Conservation (phyloP, 2,797 vertebrate species). For the Typhlichthys eigenmanni region DNA sequence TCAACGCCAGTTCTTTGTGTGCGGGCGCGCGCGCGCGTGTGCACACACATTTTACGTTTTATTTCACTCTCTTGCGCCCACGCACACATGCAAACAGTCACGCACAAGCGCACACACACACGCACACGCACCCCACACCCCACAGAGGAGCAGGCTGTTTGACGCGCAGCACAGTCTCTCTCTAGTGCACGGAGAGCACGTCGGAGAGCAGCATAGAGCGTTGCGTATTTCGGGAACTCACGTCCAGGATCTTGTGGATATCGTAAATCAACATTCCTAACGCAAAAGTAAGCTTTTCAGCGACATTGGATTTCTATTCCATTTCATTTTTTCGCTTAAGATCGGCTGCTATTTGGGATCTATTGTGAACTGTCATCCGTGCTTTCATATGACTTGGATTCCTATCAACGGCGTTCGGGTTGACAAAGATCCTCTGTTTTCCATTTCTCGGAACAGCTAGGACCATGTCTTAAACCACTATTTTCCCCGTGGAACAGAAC, state of each 20-base stretch:
- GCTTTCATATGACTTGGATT: slow-evolving; percentile 68
- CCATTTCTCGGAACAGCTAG: slow-evolving; percentile 21
- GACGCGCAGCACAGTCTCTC: slow-evolving; percentile 68
- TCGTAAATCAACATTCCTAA: slow-evolving; percentile 20
- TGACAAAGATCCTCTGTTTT: slow-evolving; percentile 63
- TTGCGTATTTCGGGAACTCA: slow-evolving; percentile 70
- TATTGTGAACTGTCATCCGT: slow-evolving; percentile 79
- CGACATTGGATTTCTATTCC: slow-evolving; percentile 68
- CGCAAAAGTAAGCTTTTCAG: slow-evolving; percentile 16
- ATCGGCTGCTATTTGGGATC: slow-evolving; percentile 67
- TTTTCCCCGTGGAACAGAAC: slow-evolving; percentile 41
- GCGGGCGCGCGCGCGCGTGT: slow-evolving; percentile 6
- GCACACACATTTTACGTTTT: neutral
- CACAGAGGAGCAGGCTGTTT: slow-evolving; percentile 33
- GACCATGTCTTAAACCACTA: slow-evolving; percentile 33
- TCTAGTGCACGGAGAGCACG: slow-evolving; percentile 75
- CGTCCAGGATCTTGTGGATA: slow-evolving; percentile 71
- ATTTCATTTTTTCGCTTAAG: slow-evolving; percentile 55
- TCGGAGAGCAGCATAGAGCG: slow-evolving; percentile 69
- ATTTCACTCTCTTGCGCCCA: too few relatives aligned
- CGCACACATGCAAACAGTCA: slow-evolving; percentile 23
- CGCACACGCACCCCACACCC: slow-evolving; percentile 24
- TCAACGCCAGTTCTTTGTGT: slow-evolving; percentile 56
- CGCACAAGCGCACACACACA: slow-evolving; percentile 36
- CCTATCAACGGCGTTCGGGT: slow-evolving; percentile 56